A percentile compares a stretch with the other conserved stretches of the same genome.
Conservation (phyloP, 2,113 vertebrate species). For the Pterocles orientalis region DNA sequence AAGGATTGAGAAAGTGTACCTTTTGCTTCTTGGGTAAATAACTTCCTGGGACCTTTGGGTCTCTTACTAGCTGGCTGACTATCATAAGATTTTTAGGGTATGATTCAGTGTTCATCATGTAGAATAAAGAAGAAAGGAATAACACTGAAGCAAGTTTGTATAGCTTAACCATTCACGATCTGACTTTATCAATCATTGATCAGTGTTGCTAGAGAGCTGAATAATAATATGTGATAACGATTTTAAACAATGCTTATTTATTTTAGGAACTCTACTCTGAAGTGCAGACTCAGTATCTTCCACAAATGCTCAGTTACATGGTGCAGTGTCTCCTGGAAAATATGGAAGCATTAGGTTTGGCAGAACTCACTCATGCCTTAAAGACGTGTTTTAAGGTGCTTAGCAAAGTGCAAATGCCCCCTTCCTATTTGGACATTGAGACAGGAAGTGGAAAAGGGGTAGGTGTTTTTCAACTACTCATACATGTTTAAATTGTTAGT, state of each 20-base stretch:
- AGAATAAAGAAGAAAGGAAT: not conserved
- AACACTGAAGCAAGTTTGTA: not conserved
- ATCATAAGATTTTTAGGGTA: not conserved
- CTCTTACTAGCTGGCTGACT: not conserved
- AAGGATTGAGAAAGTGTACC: not conserved
- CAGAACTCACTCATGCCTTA: conserved; percentile 87
- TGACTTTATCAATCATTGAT: rapidly evolving
- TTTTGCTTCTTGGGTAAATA: not conserved
- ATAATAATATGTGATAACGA: not conserved
- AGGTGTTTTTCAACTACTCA: not conserved
- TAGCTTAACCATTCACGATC: not conserved
- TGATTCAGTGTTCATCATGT: not conserved
- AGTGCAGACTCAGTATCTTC: conserved; percentile 91
- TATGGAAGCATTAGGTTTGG: conserved; percentile 75
- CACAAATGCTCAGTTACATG: conserved; percentile 91
- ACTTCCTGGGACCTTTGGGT: not conserved
- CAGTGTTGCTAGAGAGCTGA: not conserved
- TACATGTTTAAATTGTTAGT: not conserved
- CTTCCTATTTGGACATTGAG: conserved; percentile 85
- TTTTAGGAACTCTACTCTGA: conserved; percentile 93
- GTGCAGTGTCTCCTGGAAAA: conserved; percentile 80
- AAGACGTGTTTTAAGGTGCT: conserved; percentile 93
- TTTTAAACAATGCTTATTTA: not conserved
- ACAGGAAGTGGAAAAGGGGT: conserved; percentile 55
- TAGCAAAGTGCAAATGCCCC: conserved; percentile 96